phyloP scores from a whole-genome alignment of 2,797 vertebrate genomes.

The Ctenopoma multispine region DNA sequence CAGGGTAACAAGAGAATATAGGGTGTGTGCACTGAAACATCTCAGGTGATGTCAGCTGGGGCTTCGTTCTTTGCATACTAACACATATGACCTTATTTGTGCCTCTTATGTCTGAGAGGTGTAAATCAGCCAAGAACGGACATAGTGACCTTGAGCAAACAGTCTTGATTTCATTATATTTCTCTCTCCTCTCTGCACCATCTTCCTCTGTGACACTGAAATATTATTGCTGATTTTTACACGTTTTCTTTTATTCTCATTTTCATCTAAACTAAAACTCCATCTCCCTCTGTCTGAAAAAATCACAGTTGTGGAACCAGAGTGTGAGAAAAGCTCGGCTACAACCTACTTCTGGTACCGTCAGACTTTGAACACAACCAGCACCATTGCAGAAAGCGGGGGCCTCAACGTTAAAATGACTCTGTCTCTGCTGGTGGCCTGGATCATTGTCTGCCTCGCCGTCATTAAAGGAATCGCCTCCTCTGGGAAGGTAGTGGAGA shows the following conservation, averaged over 20 bases:
- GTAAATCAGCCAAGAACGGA: conserved; percentile 33
- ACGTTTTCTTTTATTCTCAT: conserved; percentile 1
- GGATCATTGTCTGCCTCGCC: conserved; percentile 93
- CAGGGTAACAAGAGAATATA: conserved; percentile 28
- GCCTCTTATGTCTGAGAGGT: conserved; percentile 24
- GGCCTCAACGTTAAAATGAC: conserved; percentile 95
- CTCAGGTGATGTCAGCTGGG: conserved; percentile 25
- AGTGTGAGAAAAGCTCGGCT: conserved; percentile 95
- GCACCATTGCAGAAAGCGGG: conserved; percentile 91
- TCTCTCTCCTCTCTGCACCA: conserved; percentile 7
- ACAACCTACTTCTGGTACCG: conserved; percentile 98
- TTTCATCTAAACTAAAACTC: conserved; percentile 16
- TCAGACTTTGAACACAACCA: conserved; percentile 92
- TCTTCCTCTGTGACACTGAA: background rate
- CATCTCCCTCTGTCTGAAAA: background rate
- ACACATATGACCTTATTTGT: conserved; percentile 59
- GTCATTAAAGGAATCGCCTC: conserved; percentile 96
- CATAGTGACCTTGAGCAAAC: conserved; percentile 53
- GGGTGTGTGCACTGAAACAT: conserved; percentile 11
- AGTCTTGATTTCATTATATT: conserved; percentile 27
- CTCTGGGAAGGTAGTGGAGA: conserved; percentile 89
- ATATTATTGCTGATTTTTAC: conserved; percentile 15
- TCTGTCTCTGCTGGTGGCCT: conserved; percentile 90
- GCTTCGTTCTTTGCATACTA: conserved; percentile 43
- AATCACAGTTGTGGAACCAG: conserved; percentile 89